Base-by-base conservation (phyloP, 1,140 invertebrate genomes). In the Glomeris maerens region DNA sequence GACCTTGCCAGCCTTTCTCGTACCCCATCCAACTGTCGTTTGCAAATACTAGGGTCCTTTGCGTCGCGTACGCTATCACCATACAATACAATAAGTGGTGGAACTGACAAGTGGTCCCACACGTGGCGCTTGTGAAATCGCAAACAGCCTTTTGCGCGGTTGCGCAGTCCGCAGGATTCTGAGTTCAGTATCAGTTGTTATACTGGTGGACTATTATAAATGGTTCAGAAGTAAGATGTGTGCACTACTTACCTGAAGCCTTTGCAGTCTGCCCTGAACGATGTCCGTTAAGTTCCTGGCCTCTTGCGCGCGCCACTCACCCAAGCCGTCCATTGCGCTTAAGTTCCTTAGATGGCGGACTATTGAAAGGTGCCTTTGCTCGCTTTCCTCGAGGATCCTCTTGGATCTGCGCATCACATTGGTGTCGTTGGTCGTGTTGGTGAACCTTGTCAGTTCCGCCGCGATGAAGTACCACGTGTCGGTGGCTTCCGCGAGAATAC, bases 211-310 rank as follows among this genome's bases (percentile, higher is more conserved):
- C n/a, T n/a, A n/a, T n/a, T n/a, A n/a, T n/a, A n/a, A n/a, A n/a
- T n/a, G n/a, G n/a, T n/a, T n/a, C n/a, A n/a, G n/a, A n/a, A n/a
- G n/a, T n/a, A n/a, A n/a, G n/a, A n/a, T n/a, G n/a, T n/a, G n/a
- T n/a, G n/a, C n/a, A n/a, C n/a, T n/a, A n/a, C n/a, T n/a, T n/a
- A n/a, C n/a, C n/a, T n/a, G n/a, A n/a, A n/a, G n/a, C n/a, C n/a
- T n/a, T n/a, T n/a, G n/a, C 42, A 97, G 72, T 54, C 89, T 71
- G 27, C 76, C 72, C 66, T 93, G 88, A 4, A 96, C 78, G 17
- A 92, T 70, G 61, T 83, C 78, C 55, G 81, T 83, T 7, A 96
- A 70, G 49, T 82, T 78, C 45, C 74, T 69, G 3, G 84, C 74
- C 70, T 94, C 89, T 44, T 77, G 74, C 53, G 79, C 71, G 54